Evolutionary conservation across 2,888 invertebrate species (phyloP).

Genomic region (Netelia fuscicornis): DNA sequence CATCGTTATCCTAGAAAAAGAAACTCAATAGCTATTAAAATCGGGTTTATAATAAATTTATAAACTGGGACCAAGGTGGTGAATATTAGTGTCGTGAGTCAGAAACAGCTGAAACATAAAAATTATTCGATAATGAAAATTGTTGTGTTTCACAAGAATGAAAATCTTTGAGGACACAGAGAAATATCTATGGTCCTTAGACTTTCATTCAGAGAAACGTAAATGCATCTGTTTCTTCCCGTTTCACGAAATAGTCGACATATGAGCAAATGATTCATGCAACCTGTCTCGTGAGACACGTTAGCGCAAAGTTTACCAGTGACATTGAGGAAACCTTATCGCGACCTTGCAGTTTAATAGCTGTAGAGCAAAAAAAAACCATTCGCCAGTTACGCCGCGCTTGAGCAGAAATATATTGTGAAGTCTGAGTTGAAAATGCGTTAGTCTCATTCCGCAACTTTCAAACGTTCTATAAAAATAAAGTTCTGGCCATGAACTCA

Average conservation of each 20-base stretch:
- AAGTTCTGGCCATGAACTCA: too few relatives aligned
- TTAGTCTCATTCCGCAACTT: background rate
- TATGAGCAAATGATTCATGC: constrained; percentile 20
- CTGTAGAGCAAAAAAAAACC: background rate
- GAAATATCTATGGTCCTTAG: background rate
- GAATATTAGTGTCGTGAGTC: constrained; percentile 32
- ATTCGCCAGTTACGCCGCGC: constrained; percentile 1
- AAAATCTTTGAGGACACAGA: background rate
- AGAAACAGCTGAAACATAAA: background rate
- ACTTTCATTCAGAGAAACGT: constrained; percentile 23
- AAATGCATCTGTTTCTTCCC: constrained; percentile 31
- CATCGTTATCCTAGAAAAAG: background rate
- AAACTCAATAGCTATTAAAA: background rate
- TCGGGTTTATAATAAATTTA: background rate
- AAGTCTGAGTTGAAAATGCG: background rate
- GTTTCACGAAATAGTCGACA: constrained; percentile 16
- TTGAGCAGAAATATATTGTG: constrained; percentile 9
- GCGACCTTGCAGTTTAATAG: constrained; percentile 55
- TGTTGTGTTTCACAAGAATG: background rate
- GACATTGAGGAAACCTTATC: constrained; percentile 50
- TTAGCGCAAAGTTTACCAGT: constrained; percentile 37
- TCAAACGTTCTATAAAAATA: too few relatives aligned
- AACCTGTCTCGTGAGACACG: constrained; percentile 1
- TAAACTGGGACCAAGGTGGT: background rate
- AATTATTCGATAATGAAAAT: background rate